Conservation (phyloP, 2,797 vertebrate species). For the Linurgus olivaceus region DNA sequence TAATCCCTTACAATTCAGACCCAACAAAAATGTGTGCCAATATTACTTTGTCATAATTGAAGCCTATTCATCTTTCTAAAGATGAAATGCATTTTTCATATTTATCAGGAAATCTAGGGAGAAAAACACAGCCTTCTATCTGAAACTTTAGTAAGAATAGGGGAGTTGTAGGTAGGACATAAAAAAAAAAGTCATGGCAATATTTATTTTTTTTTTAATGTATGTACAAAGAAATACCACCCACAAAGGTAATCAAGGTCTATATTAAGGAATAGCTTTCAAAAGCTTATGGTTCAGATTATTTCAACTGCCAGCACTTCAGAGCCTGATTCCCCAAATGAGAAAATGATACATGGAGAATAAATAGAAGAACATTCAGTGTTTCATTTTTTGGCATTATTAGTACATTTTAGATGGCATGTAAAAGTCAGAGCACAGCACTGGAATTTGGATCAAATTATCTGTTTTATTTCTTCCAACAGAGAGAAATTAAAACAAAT, state of each 20-base stretch:
- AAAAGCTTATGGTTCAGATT: background rate
- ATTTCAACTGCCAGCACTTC: background rate
- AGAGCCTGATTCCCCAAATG: background rate
- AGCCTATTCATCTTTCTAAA: background rate
- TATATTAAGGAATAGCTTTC: background rate
- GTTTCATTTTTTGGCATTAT: constrained; percentile 28
- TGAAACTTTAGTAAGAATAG: background rate
- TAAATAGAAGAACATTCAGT: background rate
- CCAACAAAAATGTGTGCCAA: background rate
- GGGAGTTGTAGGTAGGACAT: background rate
- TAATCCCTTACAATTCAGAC: background rate
- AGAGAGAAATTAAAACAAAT: constrained; percentile 41
- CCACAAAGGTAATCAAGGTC: background rate
- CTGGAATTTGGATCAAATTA: constrained; percentile 23
- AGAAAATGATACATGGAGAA: background rate
- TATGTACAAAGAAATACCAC: background rate
- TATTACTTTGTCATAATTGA: background rate
- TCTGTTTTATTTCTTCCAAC: constrained; percentile 21
- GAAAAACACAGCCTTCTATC: background rate
- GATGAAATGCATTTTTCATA: background rate
- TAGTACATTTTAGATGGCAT: constrained; percentile 13
- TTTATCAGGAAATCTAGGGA: background rate
- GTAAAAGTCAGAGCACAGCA: background rate
- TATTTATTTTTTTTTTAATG: background rate
- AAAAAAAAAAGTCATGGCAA: background rate